Conservation (phyloP, 2,797 vertebrate genomes). For the Botia kubotai region DNA sequence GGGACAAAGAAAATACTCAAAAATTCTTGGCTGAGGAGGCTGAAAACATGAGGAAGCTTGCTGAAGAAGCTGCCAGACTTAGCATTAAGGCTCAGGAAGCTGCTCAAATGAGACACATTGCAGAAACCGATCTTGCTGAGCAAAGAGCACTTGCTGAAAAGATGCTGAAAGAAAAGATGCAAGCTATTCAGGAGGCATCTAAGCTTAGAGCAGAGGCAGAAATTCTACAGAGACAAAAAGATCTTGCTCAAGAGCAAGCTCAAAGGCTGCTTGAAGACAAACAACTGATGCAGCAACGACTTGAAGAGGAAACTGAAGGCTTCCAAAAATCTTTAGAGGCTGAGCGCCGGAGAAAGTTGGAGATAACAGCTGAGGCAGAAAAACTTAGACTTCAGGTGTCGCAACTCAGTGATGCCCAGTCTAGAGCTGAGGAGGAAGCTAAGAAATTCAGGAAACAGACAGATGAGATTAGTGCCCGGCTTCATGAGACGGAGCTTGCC, state of each 20-base stretch:
- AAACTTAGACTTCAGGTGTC: constrained; percentile 89
- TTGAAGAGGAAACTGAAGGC: constrained; percentile 89
- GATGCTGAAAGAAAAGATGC: constrained; percentile 98
- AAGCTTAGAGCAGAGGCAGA: constrained; percentile 90
- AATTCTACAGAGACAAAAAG: constrained; percentile 93
- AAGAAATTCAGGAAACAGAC: constrained; percentile 92
- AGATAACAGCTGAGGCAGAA: constrained; percentile 88
- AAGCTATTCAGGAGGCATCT: constrained; percentile 94
- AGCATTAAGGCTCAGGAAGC: constrained; percentile 93
- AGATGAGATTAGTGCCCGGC: constrained; percentile 82
- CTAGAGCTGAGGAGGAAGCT: constrained; percentile 89
- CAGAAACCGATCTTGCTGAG: constrained; percentile 90
- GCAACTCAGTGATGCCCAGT: constrained; percentile 88
- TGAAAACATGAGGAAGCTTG: constrained; percentile 93
- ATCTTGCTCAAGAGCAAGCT: constrained; percentile 92
- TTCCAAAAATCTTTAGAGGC: constrained; percentile 91
- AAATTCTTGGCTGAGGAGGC: constrained; percentile 90
- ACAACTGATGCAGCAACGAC: constrained; percentile 89
- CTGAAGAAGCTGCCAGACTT: constrained; percentile 90
- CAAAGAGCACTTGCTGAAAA: constrained; percentile 90
- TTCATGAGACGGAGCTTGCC: constrained; percentile 87
- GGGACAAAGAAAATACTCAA: constrained; percentile 91
- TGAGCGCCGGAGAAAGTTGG: constrained; percentile 88
- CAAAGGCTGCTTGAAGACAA: constrained; percentile 93
- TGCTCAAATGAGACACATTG: constrained; percentile 88